Percentiles rank a stretch among this genome's conserved stretches.
phyloP scores from a whole-genome alignment of 1,140 invertebrate genomes.

The Radopholus similis region DNA sequence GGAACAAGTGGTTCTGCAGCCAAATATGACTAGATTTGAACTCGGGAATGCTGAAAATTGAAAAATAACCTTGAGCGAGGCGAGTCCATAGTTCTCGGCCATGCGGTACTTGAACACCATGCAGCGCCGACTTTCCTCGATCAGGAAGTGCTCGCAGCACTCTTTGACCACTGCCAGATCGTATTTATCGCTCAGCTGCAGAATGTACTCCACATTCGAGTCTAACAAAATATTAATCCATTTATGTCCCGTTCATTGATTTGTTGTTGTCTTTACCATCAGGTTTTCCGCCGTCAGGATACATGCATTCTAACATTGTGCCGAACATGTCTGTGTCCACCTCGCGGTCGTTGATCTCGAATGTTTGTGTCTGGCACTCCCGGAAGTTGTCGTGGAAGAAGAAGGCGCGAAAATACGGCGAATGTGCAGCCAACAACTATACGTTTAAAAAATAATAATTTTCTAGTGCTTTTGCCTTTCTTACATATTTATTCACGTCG shows the following conservation, averaged over 20 bases:
- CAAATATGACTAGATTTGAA: neutral
- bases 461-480: neutral
- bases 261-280: neutral
- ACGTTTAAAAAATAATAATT: neutral
- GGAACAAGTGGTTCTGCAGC: slow-evolving; percentile 1
- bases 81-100: slow-evolving; percentile 15
- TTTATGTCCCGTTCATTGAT: neutral
- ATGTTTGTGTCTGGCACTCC: slow-evolving; percentile 13
- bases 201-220: neutral
- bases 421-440: slow-evolving; percentile 16
- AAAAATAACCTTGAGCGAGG: slow-evolving; percentile 10
- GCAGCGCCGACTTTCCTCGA: slow-evolving; percentile 5
- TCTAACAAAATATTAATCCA: neutral
- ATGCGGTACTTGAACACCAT: slow-evolving; percentile 15
- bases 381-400: slow-evolving; percentile 17
- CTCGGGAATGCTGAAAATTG: neutral
- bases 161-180: slow-evolving; percentile 12
- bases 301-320: slow-evolving; percentile 7
- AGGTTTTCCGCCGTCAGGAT: slow-evolving; percentile 11
- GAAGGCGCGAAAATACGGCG: slow-evolving; percentile 17
- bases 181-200: slow-evolving; percentile 17
- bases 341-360: slow-evolving; percentile 9
- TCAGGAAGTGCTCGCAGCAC: slow-evolving; percentile 13
- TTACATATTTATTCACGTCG: slow-evolving; percentile 20
- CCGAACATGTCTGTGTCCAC: slow-evolving; percentile 15